phyloP scores from a whole-genome alignment of 2,797 vertebrate species.

The Rhinella marina region DNA sequence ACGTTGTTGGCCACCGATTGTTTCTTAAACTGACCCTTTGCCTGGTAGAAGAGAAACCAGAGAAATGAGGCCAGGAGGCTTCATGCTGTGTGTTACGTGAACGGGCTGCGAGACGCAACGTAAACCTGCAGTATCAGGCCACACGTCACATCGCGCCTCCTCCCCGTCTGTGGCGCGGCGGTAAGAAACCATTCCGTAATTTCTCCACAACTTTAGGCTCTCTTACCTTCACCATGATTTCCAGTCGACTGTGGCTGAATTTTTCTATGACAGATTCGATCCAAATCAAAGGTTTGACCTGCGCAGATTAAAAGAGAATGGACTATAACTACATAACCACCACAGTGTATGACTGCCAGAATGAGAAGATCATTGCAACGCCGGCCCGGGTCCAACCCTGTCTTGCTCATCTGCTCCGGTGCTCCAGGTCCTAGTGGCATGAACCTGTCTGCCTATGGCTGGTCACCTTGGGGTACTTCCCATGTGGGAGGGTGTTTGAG shows the following conservation, averaged over 20 bases:
- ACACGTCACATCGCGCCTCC: background rate
- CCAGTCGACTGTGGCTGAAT: conserved; percentile 92
- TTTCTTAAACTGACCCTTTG: conserved; percentile 96
- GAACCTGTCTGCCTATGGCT: too few species aligned
- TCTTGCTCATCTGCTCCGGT: too few species aligned
- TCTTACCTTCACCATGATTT: conserved; percentile 94
- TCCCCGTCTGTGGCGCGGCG: background rate
- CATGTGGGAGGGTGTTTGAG: too few species aligned
- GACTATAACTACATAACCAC: background rate
- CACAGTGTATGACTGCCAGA: background rate
- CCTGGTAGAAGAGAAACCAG: conserved; percentile 72
- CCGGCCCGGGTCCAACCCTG: too few species aligned
- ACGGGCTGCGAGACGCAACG: too few species aligned
- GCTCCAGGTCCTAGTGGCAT: too few species aligned
- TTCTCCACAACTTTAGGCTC: background rate
- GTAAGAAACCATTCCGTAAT: background rate
- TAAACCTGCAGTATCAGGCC: background rate
- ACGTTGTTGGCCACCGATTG: conserved; percentile 95
- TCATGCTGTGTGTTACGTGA: background rate
- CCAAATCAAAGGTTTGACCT: conserved; percentile 96
- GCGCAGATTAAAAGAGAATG: background rate
- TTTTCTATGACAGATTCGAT: conserved; percentile 94
- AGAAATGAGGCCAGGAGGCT: background rate
- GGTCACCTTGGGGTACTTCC: too few species aligned
- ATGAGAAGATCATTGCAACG: too few species aligned